Base-by-base conservation (phyloP, 2,113 vertebrate genomes). In the Indicator indicator region DNA sequence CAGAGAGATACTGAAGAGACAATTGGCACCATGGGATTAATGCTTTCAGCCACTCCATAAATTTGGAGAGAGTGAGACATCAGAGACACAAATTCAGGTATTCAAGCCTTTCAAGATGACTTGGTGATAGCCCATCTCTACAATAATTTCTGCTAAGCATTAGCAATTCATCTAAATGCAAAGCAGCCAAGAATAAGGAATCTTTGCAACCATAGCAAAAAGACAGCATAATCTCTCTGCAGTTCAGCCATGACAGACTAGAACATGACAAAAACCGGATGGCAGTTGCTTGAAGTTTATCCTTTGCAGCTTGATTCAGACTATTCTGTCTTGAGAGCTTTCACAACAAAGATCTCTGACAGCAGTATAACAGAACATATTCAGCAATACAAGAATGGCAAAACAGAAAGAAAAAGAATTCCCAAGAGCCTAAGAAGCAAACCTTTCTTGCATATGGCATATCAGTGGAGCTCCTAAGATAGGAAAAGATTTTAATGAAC, bases 401-500 rank as follows among this genome's bases (percentile, higher is more conserved):
- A 71, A 91, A 77, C 6, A 83, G 52, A 92, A 80, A 83, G n/a
- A 70, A 86, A 68, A 36, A 28, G 17, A 28, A 3, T 28, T 68
- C 36, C 77, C 8, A 33, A 52, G 32, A 88, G 12, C 21, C 40
- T 65, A 36, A 74, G 38, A 86, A 28, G 12, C 85, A 91, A 88
- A 74, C 62, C 14, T 16, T 65, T 12, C 48, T 67, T 69, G 33
- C 26, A 85, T 44, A 28, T 9, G 26, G 38, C 26, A 16, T 76
- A 56, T 54, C 17, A 85, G 55, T 28, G 36, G 59, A 79, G 18
- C 27, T 86, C 24, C 27, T 74, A 83, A 94, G 20, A 85, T 7
- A 89, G 63, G 56, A 83, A 65, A 74, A 88, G 33, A 54, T 83
- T 89, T 92, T 85, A 89, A 83, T 54, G 56, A 83, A 77, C 70